Base-by-base conservation (phyloP, 2,888 invertebrate genomes). In the Drosophila mayaguana region DNA sequence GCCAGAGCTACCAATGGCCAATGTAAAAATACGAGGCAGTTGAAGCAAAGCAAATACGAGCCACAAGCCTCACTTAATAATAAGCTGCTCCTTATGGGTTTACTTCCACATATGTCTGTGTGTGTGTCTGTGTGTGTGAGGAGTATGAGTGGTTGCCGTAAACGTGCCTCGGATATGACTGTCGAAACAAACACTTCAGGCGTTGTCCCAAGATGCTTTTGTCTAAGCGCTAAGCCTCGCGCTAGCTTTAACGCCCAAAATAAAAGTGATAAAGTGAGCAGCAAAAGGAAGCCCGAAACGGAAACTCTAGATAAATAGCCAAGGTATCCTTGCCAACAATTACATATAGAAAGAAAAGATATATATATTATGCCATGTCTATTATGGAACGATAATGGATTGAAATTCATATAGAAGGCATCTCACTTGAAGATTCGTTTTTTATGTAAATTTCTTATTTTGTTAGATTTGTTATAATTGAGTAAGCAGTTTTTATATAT, bases 81-180 rank as follows among this genome's bases (percentile, higher is more conserved):
- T 90, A 83, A 90, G 89, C 75, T 62, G 9, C 53, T 69, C 54
- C 78, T 64, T 66, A 70, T 54, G 45, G 42, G 38, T 48, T 36
- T 50, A 36, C 32, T 57, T 55, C 40, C 54, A 56, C 25, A 34
- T 62, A 59, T 63, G 60, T 14, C 56, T 51, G 14, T 51, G 11
- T 18, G 18, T 12, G 42, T 18, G 43, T 66, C 38, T 63, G 36
- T 65, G 60, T 53, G 43, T 50, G 22, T 62, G 50, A 43, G 18
- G 46, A 38, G 14, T n/a, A 22, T n/a, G 43, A 46, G 28, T 50
- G 25, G 32, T 63, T 66, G 51, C 54, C 63, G 34, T 48, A 72
- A 79, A 85, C 83, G 86, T 85, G 81, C 84, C 72, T 70, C 69
- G 84, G 86, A 81, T 83, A 74, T 71, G 72, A 80, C 77, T 89